Evolutionary conservation across 1,140 invertebrate species (phyloP), one percentile per base, ranked within the genome.

Genomic region (Solenopsis fugax): DNA sequence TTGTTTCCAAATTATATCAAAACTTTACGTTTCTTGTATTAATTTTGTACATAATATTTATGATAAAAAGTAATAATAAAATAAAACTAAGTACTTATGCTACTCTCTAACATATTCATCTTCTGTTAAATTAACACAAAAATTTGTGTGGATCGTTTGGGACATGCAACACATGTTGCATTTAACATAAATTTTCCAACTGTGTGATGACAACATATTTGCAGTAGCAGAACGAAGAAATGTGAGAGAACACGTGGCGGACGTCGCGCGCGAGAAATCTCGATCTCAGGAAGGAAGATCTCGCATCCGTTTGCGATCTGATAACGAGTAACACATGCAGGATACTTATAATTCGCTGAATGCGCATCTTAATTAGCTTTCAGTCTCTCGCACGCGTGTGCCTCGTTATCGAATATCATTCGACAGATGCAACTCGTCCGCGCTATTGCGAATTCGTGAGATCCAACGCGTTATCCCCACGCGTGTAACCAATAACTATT

Each of bases 261-360:
- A 69, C 6, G 7, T 48, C 73, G 5, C 24, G 62, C 82, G 62
- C 82, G 41, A 48, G 67, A 84, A 73, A 88, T 62, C 88, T 34
- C 64, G 10, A 85, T 88, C 52, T 54, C 21, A 24, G 80, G 29
- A 50, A 34, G n/a, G 45, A 21, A 5, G 12, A 75, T 88, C 64
- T n/a, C 71, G 37, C 37, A 62, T 81, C 72, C 50, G 29, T 56
- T 48, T 5, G 50, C 41, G 13, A 85, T 56, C 29, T 62, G 80
- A 84, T 60, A 71, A 58, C 34, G 21, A 50, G 24, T n/a, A 73
- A 48, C 24, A 12, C 62, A 29, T 45, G 29, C 85, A 81, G 87
- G 87, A 89, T 86, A 73, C 37, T 24, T 80, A 37, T 86, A 89
- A 89, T 88, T 77, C 52, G 37, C 54, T 45, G 58, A 62, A 3